Base-by-base conservation (phyloP, 2,888 invertebrate genomes). In the Pseudococcus longispinus region DNA sequence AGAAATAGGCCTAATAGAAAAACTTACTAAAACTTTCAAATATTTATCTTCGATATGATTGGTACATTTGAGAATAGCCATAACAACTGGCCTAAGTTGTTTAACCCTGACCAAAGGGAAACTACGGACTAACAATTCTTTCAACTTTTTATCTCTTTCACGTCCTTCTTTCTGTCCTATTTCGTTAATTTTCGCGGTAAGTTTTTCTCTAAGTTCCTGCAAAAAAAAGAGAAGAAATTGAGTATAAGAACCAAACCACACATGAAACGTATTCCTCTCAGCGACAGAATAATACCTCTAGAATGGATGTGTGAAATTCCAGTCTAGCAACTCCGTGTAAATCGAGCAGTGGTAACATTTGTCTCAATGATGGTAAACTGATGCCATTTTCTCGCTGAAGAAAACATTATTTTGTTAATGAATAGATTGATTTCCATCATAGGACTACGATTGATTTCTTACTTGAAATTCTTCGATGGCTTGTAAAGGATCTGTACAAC, bases 391-490 rank as follows among this genome's bases (percentile, higher is more conserved):
- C 96, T 80, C 96, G 92, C 94, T 96, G 91, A 87, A 92, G 89
- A 87, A 87, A 84, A 83, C 88, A 88, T 87, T 26, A 88, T 86
- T 23, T 60, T 37, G 37, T 37, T 32, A 37, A 88, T 46, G 13
- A 46, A 46, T 46, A 46, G 44, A 46, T 8, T 13, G 3, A 46
- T 46, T 1, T 15, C 4, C 74, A 85, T 85, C 37, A 23, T 83
- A 83, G 29, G 37, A 83, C 85, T 55, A 9, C 46, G 20, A 51
- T 29, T 42, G 8, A 37, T 0, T 32, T 46, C 15, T 44, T 90
- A 94, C 94, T 92, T 98, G 98, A 92, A 99, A 99, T 91, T 98
- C 98, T 92, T 98, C 98, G 88, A 99, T 99, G n/a, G 98, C 98
- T 92, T 97, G 97, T 60, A 98, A 91, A 15, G 98, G 98, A 92